Evolutionary conservation across 2,797 vertebrate species (phyloP), one percentile per base, ranked within the genome.

Genomic region (Anabas testudineus): DNA sequence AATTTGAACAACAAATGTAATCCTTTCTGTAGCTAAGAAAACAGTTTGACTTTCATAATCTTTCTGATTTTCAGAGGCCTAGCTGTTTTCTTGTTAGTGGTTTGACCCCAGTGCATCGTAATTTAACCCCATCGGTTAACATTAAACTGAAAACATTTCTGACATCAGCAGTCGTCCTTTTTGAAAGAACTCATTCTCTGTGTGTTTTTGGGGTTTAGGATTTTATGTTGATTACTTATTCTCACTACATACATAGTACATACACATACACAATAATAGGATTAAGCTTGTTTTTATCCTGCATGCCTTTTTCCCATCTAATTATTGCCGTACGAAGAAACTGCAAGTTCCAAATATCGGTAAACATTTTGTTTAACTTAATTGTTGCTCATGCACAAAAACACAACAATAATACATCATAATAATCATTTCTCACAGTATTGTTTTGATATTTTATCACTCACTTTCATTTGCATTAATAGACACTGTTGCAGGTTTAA

Each of bases 31-130:
- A 70, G 76, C 82, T 65, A 74, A 83, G 73, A 52, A 82, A 82
- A 61, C 53, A 47, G 59, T 70, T 39, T 39, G 42, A 55, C 59
- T 47, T 22, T 30, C 48, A 49, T 81, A 82, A 89, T 87, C 74
- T 76, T 64, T n/a, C 46, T 62, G 52, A 63, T 46, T 80, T 67
- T 73, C n/a, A 59, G 75, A 84, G 75, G 70, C 71, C 74, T 47
- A 14, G 8, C 56, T 80, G 79, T 83, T 77, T 75, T 61, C 64
- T 48, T 82, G 63, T 86, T 82, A 41, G 76, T 54, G 62, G 75
- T 86, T 74, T 88, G 83, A 91, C 86, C 84, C 72, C 37, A 34
- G 56, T 60, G 54, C 67, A 80, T 58, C 10, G n/a, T n/a, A n/a
- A n/a, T n/a, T n/a, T n/a, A 84, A 72, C 64, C 45, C 55, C 37